Percentiles rank a stretch among this genome's conserved stretches.
Conservation (phyloP, 2,888 invertebrate genomes). For the Lycophotia porphyrea region DNA sequence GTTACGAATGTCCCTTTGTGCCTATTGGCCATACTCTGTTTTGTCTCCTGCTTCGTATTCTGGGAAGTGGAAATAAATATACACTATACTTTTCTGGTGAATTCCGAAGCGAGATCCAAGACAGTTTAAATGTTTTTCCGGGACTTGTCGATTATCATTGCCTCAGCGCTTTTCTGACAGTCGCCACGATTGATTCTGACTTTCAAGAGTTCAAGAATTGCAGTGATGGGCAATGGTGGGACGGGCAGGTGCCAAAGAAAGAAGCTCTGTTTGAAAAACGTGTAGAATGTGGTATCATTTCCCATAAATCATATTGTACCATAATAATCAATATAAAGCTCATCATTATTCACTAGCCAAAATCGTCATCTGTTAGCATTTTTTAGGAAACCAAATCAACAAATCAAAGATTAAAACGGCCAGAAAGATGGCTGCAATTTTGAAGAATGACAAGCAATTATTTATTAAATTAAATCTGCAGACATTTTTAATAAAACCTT, state of each 20-base stretch:
- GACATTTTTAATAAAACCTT: slow-evolving; percentile 33
- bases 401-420: slow-evolving; percentile 12
- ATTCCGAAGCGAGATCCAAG: not conserved
- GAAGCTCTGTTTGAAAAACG: not conserved
- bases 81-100: not conserved
- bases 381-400: slow-evolving; percentile 8
- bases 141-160: not conserved
- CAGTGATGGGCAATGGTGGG: not conserved
- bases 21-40: not conserved
- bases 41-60: not conserved
- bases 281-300: not conserved
- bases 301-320: not conserved
- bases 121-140: not conserved
- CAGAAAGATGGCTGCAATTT: slow-evolving; percentile 34
- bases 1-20: not conserved
- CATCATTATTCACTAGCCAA: not conserved
- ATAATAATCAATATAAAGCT: not conserved
- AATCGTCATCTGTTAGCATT: not conserved
- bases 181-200: not conserved
- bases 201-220: not conserved
- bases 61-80: no score
- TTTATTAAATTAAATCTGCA: slow-evolving; percentile 35
- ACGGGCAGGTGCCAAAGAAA: not conserved
- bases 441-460: slow-evolving; percentile 50
- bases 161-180: not conserved